These are phyloP conservation scores for Lepilemur ruficaudatus DNA, from an alignment of 2,797 vertebrate genomes.

Conservation along the genomic window DNA sequence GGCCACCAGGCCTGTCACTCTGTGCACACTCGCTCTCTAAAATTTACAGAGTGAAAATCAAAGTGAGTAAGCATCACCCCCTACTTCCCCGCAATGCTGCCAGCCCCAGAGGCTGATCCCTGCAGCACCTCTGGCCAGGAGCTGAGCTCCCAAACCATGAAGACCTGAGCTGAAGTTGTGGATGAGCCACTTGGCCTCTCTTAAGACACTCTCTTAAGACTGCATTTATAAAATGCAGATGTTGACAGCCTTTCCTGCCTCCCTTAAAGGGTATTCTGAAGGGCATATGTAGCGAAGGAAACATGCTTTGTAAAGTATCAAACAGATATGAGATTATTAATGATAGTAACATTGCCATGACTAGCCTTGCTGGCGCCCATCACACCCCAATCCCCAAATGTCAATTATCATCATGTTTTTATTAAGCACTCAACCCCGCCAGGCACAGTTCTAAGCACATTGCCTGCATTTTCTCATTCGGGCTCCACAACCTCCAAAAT, in stretches of 20 bases:
- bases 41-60: neutral
- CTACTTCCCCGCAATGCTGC: neutral
- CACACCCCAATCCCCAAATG: neutral
- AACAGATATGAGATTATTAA: neutral
- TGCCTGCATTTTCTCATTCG: neutral
- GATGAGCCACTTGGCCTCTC: neutral
- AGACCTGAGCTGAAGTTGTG: neutral
- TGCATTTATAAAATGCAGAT: neutral
- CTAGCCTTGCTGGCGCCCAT: neutral
- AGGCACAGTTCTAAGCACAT: neutral
- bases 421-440: neutral
- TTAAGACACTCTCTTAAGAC: neutral
- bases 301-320: neutral
- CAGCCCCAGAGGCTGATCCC: neutral
- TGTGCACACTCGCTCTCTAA: neutral
- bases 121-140: neutral
- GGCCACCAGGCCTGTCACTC: neutral
- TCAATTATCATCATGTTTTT: neutral
- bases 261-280: neutral
- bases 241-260: neutral
- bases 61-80: neutral
- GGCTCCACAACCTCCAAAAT: neutral
- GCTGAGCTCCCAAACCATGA: neutral
- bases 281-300: neutral
- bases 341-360: neutral